phyloP scores from a whole-genome alignment of 1,140 invertebrate species.

The Mizuhopecten yessoensis region DNA sequence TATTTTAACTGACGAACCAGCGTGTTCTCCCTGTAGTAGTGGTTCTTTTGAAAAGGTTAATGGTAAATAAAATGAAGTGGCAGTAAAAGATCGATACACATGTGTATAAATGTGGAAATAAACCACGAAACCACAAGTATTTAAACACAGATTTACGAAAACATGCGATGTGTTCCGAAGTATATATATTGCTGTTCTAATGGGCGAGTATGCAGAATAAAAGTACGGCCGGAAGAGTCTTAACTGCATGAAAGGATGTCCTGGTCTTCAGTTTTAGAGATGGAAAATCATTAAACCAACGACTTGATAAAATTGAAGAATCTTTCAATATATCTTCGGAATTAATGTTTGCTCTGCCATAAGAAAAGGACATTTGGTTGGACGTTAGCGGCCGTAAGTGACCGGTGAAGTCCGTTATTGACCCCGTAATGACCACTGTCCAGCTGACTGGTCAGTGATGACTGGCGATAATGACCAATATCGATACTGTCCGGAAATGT shows the following conservation, averaged over 20 bases:
- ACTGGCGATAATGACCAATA: slow-evolving; percentile 8
- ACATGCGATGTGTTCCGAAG: no score
- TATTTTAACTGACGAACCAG: no score
- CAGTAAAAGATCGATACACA: no score
- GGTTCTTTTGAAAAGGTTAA: no score
- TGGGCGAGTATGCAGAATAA: no score
- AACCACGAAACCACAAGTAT: no score
- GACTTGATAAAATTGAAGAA: neutral
- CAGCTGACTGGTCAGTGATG: neutral
- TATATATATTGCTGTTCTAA: no score
- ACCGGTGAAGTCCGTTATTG: neutral
- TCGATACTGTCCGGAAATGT: slow-evolving; percentile 5
- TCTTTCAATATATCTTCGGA: neutral
- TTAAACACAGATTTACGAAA: no score
- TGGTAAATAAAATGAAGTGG: no score
- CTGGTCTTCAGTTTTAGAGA: neutral
- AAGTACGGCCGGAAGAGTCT: no score
- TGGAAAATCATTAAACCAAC: neutral
- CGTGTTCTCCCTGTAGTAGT: no score
- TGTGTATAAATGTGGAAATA: no score
- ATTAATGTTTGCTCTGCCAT: slow-evolving; percentile 22
- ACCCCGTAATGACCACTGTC: neutral
- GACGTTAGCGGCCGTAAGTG: neutral
- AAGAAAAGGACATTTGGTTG: neutral
- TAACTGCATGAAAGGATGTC: neutral